Evolutionary conservation across 2,113 vertebrate genomes (phyloP), one percentile per base, ranked within the genome.

Genomic region (Larimichthys crocea): DNA sequence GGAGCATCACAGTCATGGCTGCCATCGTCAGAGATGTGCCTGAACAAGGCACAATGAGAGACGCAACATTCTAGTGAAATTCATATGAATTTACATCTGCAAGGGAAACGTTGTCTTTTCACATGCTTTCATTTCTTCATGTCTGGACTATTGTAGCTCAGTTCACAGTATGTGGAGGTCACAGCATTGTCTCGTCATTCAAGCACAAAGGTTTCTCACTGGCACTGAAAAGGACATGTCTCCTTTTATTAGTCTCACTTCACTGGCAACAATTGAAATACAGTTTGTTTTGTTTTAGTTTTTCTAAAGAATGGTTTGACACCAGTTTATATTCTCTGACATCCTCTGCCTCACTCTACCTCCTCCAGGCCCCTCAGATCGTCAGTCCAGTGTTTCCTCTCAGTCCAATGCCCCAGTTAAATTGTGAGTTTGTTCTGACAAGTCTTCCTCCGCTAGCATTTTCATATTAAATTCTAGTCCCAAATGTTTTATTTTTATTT

Each of bases 391-490:
- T 29, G 2, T 14, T 11, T 40, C 46, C 71, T 55, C 44, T 63
- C 12, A 17, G 50, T 42, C 8, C 22, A 24, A 24, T 69, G 63
- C 61, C 22, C 29, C 42, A 15, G 49, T 40, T 40, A 8, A 40
- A 42, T 26, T 49, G 59, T 50, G 29, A 55, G n/a, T 63, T 56
- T 74, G 19, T 53, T 74, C 20, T 64, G 48, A 29, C 14, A 26
- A 35, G 61, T 76, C 20, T 57, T 76, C 73, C 42, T 19, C n/a
- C 64, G 59, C 22, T 59, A 6, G 8, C 8, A 3, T 26, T 73
- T 61, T 57, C 31, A 22, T 10, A 26, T 44, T 15, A 3, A 42
- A n/a, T 70, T 1, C 62, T 14, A 12, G 17, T 40, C 5, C 40
- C 1, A 29, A 20, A 10, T 5, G 17, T 29, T 73, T 35, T 35